Conservation (phyloP, 2,113 vertebrate genomes). For the Heteronetta atricapilla region DNA sequence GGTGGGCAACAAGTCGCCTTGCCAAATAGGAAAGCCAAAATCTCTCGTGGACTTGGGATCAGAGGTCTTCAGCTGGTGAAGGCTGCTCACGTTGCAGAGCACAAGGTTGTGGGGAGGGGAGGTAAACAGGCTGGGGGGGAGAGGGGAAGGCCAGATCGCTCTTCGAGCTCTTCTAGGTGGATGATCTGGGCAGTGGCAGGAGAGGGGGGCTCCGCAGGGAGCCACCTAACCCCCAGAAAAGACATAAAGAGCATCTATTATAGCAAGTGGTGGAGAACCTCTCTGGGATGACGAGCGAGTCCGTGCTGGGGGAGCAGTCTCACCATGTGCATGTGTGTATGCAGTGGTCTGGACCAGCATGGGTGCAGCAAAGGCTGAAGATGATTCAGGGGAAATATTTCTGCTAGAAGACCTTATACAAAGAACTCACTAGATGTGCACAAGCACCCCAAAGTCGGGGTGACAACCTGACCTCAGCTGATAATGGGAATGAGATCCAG, state of each 20-base stretch:
- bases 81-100: constrained; percentile 32
- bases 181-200: background rate
- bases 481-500: background rate
- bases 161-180: background rate
- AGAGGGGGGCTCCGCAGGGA: background rate
- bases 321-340: too few species aligned
- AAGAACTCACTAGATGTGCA: background rate
- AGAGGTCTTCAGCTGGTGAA: constrained; percentile 70
- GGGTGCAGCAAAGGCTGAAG: background rate
- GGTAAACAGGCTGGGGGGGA: constrained; percentile 46
- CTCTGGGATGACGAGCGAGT: background rate
- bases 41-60: constrained; percentile 69
- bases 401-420: background rate
- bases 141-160: background rate
- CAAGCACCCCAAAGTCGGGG: background rate
- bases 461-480: background rate
- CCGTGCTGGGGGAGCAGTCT: background rate
- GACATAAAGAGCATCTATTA: background rate
- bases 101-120: constrained; percentile 12
- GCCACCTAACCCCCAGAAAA: background rate
- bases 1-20: constrained; percentile 53
- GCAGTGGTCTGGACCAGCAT: fast-evolving
- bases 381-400: background rate
- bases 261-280: background rate
- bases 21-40: constrained; percentile 74